These are phyloP conservation scores for Zosterops hypoxanthus DNA, from an alignment of 2,113 vertebrate species.

Conservation along the genomic window DNA sequence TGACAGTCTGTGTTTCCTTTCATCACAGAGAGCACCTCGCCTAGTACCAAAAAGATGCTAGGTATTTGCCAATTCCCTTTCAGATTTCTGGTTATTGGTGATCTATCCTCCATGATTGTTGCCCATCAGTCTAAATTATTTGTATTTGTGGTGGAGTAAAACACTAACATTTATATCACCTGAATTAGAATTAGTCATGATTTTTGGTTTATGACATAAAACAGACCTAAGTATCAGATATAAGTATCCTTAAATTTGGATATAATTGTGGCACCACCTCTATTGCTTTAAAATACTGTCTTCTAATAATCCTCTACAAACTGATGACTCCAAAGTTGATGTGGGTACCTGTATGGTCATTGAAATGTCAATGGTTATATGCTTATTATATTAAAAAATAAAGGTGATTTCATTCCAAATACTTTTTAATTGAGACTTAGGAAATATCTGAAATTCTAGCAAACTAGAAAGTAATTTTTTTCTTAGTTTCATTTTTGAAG, in stretches of 20 bases:
- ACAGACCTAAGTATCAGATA: neutral
- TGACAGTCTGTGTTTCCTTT: neutral
- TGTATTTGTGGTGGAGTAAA: neutral
- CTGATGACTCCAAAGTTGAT: neutral
- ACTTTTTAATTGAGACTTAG: neutral
- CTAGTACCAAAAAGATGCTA: neutral
- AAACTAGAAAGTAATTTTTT: neutral
- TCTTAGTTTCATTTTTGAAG: neutral
- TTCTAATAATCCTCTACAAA: neutral
- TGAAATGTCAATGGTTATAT: neutral
- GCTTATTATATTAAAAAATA: neutral
- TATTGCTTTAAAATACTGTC: neutral
- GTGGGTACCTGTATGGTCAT: neutral
- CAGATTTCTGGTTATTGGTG: neutral
- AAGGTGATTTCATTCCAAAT: neutral
- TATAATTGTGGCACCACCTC: neutral
- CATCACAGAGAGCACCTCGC: rapidly evolving
- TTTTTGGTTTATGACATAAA: neutral
- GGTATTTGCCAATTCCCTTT: neutral
- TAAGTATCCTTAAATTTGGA: neutral
- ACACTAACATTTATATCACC: neutral
- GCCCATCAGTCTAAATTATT: neutral
- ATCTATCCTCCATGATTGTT: neutral
- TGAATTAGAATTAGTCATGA: neutral
- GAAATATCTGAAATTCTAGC: neutral